Evolutionary conservation across 2,888 invertebrate genomes (phyloP).

Genomic region (Vannuccia rotundouncinata): DNA sequence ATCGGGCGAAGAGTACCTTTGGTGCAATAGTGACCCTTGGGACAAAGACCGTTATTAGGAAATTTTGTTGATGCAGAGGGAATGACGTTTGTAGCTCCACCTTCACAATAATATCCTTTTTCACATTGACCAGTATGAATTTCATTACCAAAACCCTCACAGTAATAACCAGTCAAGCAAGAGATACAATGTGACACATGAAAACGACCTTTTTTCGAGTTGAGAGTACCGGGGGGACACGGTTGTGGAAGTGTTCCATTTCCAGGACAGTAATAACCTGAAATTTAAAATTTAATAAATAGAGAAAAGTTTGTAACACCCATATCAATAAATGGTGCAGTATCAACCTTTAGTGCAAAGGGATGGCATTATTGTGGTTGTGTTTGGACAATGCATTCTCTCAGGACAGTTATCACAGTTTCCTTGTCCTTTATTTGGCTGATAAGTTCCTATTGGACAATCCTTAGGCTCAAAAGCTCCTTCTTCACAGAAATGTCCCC

Average conservation of each 20-base stretch:
- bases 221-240: constrained; percentile 52
- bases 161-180: constrained; percentile 50
- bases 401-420: constrained; percentile 49
- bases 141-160: constrained; percentile 49
- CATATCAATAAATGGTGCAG: too few relatives aligned
- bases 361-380: constrained; percentile 49
- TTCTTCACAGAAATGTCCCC: constrained; percentile 49
- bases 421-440: constrained; percentile 46
- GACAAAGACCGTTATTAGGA: constrained; percentile 49
- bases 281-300: too few relatives aligned
- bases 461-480: constrained; percentile 47
- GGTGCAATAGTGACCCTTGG: constrained; percentile 50
- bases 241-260: constrained; percentile 45
- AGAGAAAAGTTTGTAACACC: too few relatives aligned
- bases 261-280: constrained; percentile 50
- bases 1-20: constrained; percentile 46
- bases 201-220: constrained; percentile 48
- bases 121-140: constrained; percentile 49
- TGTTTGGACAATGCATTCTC: constrained; percentile 48
- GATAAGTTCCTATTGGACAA: constrained; percentile 51
- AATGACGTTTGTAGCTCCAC: constrained; percentile 47
- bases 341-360: constrained; percentile 46
- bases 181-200: constrained; percentile 45
- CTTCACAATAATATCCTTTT: constrained; percentile 51
- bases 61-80: constrained; percentile 45